These are phyloP conservation scores for Mungos mungo DNA, from an alignment of 2,113 vertebrate species.

Conservation along the genomic window DNA sequence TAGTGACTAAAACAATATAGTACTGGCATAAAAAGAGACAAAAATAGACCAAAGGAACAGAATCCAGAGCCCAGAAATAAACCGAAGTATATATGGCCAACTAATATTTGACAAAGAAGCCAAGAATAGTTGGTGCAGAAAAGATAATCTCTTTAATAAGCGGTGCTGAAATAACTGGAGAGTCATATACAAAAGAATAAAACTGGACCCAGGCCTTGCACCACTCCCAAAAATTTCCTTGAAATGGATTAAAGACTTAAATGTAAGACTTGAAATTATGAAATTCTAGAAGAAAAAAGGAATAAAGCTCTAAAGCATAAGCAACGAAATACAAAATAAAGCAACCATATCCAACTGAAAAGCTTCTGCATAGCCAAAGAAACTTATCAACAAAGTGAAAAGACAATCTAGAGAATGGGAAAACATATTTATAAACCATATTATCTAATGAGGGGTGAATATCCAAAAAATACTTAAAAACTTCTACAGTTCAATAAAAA, in stretches of 20 bases:
- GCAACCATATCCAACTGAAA: not conserved
- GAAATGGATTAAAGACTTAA: not conserved
- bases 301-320: not conserved
- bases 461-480: not conserved
- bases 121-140: not conserved
- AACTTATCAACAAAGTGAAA: not conserved
- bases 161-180: not conserved
- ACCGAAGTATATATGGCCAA: not conserved
- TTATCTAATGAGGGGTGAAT: not conserved
- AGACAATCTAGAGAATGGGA: not conserved
- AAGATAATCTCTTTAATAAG: not conserved
- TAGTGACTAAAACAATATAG: not conserved
- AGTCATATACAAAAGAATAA: not conserved
- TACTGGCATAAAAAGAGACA: not conserved
- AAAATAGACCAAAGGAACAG: not conserved
- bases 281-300: not conserved
- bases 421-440: not conserved
- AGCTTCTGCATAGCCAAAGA: not conserved
- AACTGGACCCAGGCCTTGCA: not conserved
- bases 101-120: not conserved
- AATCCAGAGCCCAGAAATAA: not conserved
- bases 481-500: not conserved
- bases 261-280: not conserved
- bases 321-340: not conserved
- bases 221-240: not conserved